These are phyloP conservation scores for Phyllostomus hastatus DNA, from an alignment of 2,113 vertebrate genomes.

Conservation along the genomic window DNA sequence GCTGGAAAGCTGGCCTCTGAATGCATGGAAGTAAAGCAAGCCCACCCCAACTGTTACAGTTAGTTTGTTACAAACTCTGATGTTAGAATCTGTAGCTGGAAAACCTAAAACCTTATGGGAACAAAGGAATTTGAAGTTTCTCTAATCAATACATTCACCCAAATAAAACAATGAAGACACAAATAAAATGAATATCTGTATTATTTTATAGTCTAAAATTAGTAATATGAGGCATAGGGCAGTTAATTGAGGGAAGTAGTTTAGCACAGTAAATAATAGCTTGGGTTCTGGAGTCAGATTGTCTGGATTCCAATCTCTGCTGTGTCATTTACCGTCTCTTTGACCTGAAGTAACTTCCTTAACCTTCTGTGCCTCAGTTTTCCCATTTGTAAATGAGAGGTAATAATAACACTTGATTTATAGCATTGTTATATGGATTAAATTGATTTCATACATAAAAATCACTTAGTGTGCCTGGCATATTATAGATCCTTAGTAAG, in stretches of 20 bases:
- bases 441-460: background rate
- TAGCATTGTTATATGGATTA: background rate
- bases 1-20: background rate
- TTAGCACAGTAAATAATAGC: conserved; percentile 15
- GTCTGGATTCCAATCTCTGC: conserved; percentile 39
- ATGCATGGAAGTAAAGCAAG: background rate
- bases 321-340: conserved; percentile 43
- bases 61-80: background rate
- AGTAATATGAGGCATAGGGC: background rate
- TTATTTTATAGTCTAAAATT: conserved; percentile 10
- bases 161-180: conserved; percentile 42
- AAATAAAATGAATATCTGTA: conserved; percentile 56
- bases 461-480: background rate
- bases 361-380: conserved; percentile 36
- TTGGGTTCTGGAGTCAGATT: conserved; percentile 53
- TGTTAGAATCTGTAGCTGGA: conserved; percentile 19
- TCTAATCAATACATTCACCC: conserved; percentile 1
- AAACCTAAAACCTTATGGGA: background rate
- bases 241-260: conserved; percentile 38
- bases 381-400: conserved; percentile 4
- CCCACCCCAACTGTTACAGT: background rate
- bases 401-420: background rate
- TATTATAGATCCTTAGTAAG: background rate
- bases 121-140: background rate
- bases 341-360: conserved; percentile 46